Conservation (phyloP, 2,797 vertebrate genomes). For the Crax fasciolata region DNA sequence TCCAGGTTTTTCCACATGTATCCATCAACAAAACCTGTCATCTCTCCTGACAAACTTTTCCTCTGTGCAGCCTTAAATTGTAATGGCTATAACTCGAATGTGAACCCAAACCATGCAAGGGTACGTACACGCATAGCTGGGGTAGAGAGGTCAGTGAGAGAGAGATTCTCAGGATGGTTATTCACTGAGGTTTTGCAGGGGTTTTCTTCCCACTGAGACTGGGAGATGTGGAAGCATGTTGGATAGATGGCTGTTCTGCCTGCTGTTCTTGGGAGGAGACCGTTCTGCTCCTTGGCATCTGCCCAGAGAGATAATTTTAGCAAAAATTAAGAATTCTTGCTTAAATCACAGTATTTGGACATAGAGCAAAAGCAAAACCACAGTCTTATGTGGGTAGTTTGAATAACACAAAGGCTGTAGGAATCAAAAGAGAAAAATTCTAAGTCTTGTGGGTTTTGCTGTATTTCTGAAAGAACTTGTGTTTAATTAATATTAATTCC, state of each 20-base stretch:
- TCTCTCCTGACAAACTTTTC: background rate
- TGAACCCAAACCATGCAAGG: background rate
- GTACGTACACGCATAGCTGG: background rate
- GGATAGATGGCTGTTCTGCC: background rate
- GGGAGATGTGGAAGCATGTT: background rate
- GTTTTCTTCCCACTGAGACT: background rate
- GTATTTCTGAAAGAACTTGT: slow-evolving; percentile 23
- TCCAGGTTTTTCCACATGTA: background rate
- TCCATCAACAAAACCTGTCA: background rate
- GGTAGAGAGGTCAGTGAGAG: background rate
- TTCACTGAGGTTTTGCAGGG: background rate
- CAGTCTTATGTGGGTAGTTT: background rate
- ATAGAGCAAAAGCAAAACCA: background rate
- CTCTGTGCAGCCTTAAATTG: background rate
- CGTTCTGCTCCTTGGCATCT: background rate
- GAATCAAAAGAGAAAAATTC: background rate
- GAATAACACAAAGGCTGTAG: background rate
- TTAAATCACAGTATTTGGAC: background rate
- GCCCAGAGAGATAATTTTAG: background rate
- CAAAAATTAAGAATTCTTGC: background rate
- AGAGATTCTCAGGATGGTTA: background rate
- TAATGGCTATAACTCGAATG: background rate
- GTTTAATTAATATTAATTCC: slow-evolving; percentile 53
- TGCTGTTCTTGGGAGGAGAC: background rate
- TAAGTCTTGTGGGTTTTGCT: background rate